A percentile compares a stretch with the other conserved stretches of the same genome.
Conservation (phyloP, 2,888 invertebrate species). For the Trilocha varians region DNA sequence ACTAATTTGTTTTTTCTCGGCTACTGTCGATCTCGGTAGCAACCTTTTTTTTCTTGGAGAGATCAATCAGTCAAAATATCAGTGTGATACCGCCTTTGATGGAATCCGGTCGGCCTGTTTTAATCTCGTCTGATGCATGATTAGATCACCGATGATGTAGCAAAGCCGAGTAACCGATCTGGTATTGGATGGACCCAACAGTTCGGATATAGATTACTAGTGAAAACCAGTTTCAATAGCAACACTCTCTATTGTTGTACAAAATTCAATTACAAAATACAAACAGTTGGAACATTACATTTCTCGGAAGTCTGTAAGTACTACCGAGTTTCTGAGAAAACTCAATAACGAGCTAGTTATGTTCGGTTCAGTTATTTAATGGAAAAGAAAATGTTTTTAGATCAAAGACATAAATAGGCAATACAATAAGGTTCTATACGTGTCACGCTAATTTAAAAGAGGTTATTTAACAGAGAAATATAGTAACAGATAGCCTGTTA, state of each 20-base stretch:
- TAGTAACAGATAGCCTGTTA: no score
- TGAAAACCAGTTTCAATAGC: slow-evolving; percentile 27
- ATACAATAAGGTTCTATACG: no score
- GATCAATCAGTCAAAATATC: slow-evolving; percentile 75
- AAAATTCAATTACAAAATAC: slow-evolving; percentile 17
- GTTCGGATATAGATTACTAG: slow-evolving; percentile 47
- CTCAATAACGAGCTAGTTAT: no score
- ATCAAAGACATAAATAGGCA: no score
- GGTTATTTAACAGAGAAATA: no score
- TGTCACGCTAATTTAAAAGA: no score
- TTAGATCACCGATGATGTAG: slow-evolving; percentile 71
- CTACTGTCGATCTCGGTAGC: slow-evolving; percentile 73
- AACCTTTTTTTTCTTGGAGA: slow-evolving; percentile 64
- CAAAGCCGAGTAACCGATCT: slow-evolving; percentile 62
- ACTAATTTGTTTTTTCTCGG: slow-evolving; percentile 73
- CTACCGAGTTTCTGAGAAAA: no score
- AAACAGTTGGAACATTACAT: slow-evolving; percentile 11
- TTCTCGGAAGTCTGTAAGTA: background rate
- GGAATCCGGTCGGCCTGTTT: slow-evolving; percentile 67
- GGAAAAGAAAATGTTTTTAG: no score
- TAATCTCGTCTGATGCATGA: slow-evolving; percentile 70
- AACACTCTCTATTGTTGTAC: slow-evolving; percentile 10
- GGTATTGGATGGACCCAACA: slow-evolving; percentile 52
- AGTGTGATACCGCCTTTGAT: slow-evolving; percentile 74
- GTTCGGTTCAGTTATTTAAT: no score